Conservation (phyloP, 1,140 invertebrate genomes). For the Matsumurasca onukii region DNA sequence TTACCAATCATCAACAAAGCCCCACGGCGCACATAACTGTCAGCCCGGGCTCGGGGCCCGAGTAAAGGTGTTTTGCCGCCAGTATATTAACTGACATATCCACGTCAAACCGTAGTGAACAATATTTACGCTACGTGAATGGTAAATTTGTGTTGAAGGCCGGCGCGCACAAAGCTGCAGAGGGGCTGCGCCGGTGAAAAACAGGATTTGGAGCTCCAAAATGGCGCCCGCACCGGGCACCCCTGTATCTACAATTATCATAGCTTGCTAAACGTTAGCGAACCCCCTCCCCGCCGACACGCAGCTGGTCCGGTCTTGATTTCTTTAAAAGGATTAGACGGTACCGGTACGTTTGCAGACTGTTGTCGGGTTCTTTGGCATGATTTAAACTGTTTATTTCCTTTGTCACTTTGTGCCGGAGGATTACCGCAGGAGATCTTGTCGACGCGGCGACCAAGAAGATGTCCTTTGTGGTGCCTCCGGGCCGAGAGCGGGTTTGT, state of each 20-base stretch:
- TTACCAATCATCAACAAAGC: no score
- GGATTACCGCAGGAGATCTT: background rate
- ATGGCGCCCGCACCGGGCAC: background rate
- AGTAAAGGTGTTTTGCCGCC: background rate
- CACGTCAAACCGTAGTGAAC: slow-evolving; percentile 15
- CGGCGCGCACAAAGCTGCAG: slow-evolving; percentile 1
- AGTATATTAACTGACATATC: slow-evolving; percentile 18
- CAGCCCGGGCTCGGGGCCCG: no score
- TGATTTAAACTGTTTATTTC: slow-evolving; percentile 21
- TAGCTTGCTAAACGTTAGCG: slow-evolving; percentile 33
- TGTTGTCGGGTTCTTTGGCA: background rate
- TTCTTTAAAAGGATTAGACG: slow-evolving; percentile 23
- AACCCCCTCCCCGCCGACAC: slow-evolving; percentile 2
- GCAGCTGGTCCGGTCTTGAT: slow-evolving; percentile 18
- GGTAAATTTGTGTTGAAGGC: slow-evolving; percentile 19
- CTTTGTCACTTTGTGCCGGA: background rate
- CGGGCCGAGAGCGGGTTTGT: no score
- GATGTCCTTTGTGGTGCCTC: no score
- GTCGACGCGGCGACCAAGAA: no score
- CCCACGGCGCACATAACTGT: no score
- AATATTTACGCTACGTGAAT: slow-evolving; percentile 21
- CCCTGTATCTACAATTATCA: slow-evolving; percentile 36
- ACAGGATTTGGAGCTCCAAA: slow-evolving; percentile 31
- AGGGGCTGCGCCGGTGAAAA: slow-evolving; percentile 16
- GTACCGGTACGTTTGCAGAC: background rate